Conservation (phyloP, 2,888 invertebrate genomes). For the Drosophila seclusa region DNA sequence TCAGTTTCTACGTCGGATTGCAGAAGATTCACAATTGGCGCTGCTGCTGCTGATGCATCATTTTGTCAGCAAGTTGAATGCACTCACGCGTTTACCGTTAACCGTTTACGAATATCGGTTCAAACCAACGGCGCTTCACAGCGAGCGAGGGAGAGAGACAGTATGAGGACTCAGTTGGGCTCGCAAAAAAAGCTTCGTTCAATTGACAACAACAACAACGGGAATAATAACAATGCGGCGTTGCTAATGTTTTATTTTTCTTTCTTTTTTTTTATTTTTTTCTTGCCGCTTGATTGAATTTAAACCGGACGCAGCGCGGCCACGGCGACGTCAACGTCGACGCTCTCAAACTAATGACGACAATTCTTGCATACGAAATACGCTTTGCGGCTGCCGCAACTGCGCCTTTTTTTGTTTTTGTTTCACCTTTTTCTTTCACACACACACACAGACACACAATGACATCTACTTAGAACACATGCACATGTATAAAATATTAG, state of each 20-base stretch:
- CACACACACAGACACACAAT: slow-evolving; percentile 42
- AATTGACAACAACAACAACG: slow-evolving; percentile 16
- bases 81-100: slow-evolving; percentile 37
- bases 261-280: slow-evolving; percentile 32
- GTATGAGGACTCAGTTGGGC: slow-evolving; percentile 23
- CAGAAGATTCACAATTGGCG: slow-evolving; percentile 36
- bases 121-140: slow-evolving; percentile 27
- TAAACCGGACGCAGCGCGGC: slow-evolving; percentile 68
- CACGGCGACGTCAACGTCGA: slow-evolving; percentile 38
- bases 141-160: slow-evolving; percentile 17
- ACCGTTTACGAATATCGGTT: slow-evolving; percentile 23
- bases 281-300: slow-evolving; percentile 79
- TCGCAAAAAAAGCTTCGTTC: slow-evolving; percentile 16
- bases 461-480: slow-evolving; percentile 38
- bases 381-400: slow-evolving; percentile 47
- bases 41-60: slow-evolving; percentile 20
- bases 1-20: slow-evolving; percentile 29
- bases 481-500: slow-evolving; percentile 57
- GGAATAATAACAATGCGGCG: slow-evolving; percentile 45
- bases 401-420: slow-evolving; percentile 54
- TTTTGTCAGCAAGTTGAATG: slow-evolving; percentile 69
- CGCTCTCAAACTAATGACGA: slow-evolving; percentile 52
- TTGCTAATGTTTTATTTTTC: slow-evolving; percentile 44
- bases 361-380: slow-evolving; percentile 71
- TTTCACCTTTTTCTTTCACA: slow-evolving; percentile 63